These are phyloP conservation scores for Myotis myotis DNA, from an alignment of 2,797 vertebrate species.

Conservation along the genomic window DNA sequence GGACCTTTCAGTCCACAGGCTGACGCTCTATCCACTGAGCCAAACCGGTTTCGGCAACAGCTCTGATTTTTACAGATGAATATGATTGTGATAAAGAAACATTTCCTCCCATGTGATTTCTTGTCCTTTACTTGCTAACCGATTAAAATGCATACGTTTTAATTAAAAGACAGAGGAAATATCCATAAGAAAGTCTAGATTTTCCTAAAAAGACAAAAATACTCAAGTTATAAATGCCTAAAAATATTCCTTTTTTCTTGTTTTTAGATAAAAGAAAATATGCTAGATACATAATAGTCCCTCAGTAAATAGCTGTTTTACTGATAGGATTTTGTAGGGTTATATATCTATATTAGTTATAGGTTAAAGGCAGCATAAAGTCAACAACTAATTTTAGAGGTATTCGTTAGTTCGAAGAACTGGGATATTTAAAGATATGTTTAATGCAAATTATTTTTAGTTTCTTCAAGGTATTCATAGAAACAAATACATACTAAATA, in stretches of 20 bases:
- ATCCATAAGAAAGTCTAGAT: not conserved
- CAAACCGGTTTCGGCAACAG: too few species aligned
- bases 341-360: not conserved
- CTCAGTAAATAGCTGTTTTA: conserved; percentile 19
- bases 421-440: conserved; percentile 9
- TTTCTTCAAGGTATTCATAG: conserved; percentile 60
- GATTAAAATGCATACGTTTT: conserved; percentile 44
- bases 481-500: conserved; percentile 60
- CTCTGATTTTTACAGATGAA: conserved; percentile 42
- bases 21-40: too few species aligned
- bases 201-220: conserved; percentile 56
- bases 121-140: not conserved
- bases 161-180: not conserved
- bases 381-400: not conserved
- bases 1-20: too few species aligned
- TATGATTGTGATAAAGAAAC: conserved; percentile 9
- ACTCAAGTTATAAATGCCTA: conserved; percentile 7
- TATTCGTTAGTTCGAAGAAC: conserved; percentile 45
- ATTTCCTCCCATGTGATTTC: not conserved
- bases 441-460: conserved; percentile 26
- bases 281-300: not conserved
- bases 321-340: not conserved
- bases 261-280: conserved; percentile 25
- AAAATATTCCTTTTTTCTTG: not conserved
- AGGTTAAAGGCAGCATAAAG: not conserved